Base-by-base conservation (phyloP, 2,797 vertebrate species). In the Onychomys torridus region DNA sequence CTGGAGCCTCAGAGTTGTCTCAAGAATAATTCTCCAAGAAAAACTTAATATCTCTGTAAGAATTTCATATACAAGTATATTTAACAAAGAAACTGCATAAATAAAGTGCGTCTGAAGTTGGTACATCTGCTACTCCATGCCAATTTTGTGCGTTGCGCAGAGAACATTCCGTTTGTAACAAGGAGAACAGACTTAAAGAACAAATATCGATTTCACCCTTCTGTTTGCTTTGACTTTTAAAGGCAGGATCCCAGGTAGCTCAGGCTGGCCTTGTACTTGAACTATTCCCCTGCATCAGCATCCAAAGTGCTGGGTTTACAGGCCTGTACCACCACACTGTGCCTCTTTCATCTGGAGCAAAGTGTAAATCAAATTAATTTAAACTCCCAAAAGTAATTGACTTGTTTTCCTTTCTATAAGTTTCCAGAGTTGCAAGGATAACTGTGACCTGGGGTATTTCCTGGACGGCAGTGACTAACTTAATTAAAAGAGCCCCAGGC, bases 401-500 rank as follows among this genome's bases (percentile, higher is more conserved):
- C 69, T 84, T 93, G 77, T 77, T 96, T 94, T 91, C 77, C 57
- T 59, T 94, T 88, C 40, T 37, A 23, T 7, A 19, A 46, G 43
- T 83, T 88, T 91, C 90, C 59, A 96, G 49, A 73, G 90, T 32
- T 55, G 17, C 49, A 55, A 32, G 6, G 12, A 61, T 61, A 76
- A 63, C 92, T 37, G 57, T 19, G 65, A 90, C 93, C 67, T 90
- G 86, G 4, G 27, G 65, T 87, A 85, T 79, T 96, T 88, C 76
- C 95, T 96, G 83, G 89, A 94, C 83, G 57, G 89, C 73, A n/a
- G 73, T n/a, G 17, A 57, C 57, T 59, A 96, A 95, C 69, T 95
- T 87, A 78, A 94, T 97, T 96, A 92, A 93, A 91, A 95, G 89
- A 91, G 78, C n/a, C 46, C 21, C 40, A 82, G 76, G 87, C 89